Base-by-base conservation (phyloP, 2,113 vertebrate species). In the Donacobius atricapilla region DNA sequence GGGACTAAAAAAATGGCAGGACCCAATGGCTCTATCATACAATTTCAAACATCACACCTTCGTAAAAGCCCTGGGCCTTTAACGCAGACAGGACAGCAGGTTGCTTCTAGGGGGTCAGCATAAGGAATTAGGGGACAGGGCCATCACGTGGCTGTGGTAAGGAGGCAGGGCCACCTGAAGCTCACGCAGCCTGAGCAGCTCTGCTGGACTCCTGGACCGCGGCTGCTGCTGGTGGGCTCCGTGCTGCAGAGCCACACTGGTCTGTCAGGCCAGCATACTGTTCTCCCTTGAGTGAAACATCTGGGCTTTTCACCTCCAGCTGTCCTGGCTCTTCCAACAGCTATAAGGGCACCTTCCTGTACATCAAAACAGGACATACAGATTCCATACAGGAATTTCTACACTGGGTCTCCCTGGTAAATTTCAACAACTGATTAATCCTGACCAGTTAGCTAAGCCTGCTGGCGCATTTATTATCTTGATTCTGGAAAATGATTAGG, bases 241-340 rank as follows among this genome's bases (percentile, higher is more conserved):
- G 0, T 31, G 40, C 9, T 7, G 7, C 60, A 57, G 33, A 92
- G 60, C 31, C 37, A 11, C 37, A 11, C 28, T 1, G 0, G 4
- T 45, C 33, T 1, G 0, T 7, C 50, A 50, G 76, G 66, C 17
- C 31, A 68, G 13, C 0, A 0, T 5, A 11, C 5, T 15, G 28
- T 6, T 69, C 45, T 37, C 19, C 20, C 15, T 13, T 7, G 13
- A 3, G 37, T 31, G 40, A 80, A 56, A 65, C 0, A 0, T 6
- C 33, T 45, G 24, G 25, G 24, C 17, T 11, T 48, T 76, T 40
- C 31, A 33, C n/a, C 39, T 61, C 56, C 71, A 61, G 71, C 63
- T 72, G 28, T 11, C 28, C 65, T 39, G 40, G 39, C 9, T 13
- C 47, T 57, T 39, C 65, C 35, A 35, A 64, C 15, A 58, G 37